A percentile compares a stretch with the other conserved stretches of the same genome.
These are phyloP conservation scores for Scaptomyza polygonia DNA, from an alignment of 2,888 invertebrate genomes.

Conservation along the genomic window DNA sequence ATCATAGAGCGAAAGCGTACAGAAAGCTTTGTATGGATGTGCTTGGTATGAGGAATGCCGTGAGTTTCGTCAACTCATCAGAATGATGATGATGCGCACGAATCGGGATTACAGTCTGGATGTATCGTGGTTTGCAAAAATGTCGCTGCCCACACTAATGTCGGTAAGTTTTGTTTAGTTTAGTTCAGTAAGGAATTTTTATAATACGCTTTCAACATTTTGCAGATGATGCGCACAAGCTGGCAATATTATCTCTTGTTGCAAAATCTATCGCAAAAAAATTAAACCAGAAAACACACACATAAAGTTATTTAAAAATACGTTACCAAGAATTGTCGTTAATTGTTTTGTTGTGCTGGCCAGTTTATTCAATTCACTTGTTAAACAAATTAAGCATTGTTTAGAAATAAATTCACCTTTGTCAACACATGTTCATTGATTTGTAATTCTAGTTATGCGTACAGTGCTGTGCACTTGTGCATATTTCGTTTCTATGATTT, in stretches of 20 bases:
- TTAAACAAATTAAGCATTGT: no score
- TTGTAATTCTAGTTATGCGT: no score
- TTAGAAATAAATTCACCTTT: no score
- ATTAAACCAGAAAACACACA: no score
- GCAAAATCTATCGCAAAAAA: slow-evolving; percentile 66
- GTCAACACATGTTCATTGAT: no score
- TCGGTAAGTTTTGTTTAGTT: slow-evolving; percentile 58
- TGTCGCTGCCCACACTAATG: slow-evolving; percentile 79
- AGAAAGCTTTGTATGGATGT: slow-evolving; percentile 71
- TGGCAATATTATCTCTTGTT: slow-evolving; percentile 81
- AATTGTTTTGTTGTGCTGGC: no score
- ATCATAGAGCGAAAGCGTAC: slow-evolving; percentile 73
- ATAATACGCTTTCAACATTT: background rate
- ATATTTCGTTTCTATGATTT: no score
- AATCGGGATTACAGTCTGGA: slow-evolving; percentile 67
- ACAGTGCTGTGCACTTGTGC: no score
- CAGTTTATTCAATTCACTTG: no score
- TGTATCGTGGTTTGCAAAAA: slow-evolving; percentile 79
- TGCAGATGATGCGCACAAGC: slow-evolving; percentile 78
- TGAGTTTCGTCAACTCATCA: no score
- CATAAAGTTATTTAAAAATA: background rate
- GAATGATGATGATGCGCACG: no score
- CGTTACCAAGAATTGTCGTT: background rate
- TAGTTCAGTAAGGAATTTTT: background rate
- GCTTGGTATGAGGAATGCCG: no score